Conservation (phyloP, 2,888 invertebrate genomes). For the Lapara coniferarum region DNA sequence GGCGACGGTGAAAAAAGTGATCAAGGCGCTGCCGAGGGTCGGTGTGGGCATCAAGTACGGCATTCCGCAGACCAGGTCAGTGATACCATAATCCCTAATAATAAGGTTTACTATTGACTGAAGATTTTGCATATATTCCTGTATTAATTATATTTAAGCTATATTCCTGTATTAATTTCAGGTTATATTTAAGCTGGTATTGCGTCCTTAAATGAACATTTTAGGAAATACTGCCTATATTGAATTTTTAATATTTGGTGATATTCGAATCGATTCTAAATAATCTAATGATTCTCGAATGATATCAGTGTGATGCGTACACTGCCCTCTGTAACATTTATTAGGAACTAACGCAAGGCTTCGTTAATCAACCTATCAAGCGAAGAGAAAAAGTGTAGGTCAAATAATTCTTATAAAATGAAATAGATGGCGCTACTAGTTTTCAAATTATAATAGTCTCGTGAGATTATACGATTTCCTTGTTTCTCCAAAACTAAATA, state of each 20-base stretch:
- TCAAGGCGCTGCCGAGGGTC: conserved; percentile 97
- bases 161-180: no score
- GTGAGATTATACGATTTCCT: conserved; percentile 16
- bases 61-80: conserved; percentile 97
- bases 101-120: no score
- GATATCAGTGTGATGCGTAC: neutral
- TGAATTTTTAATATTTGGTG: no score
- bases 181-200: no score
- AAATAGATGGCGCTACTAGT: conserved; percentile 45
- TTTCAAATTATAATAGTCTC: neutral
- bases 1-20: conserved; percentile 98
- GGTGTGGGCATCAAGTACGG: conserved; percentile 99
- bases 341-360: conserved; percentile 42
- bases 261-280: no score
- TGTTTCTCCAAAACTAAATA: no score
- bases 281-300: no score
- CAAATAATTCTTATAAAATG: conserved; percentile 12
- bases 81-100: conserved; percentile 29
- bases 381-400: conserved; percentile 28
- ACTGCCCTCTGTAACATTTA: conserved; percentile 48
- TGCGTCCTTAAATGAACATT: no score
- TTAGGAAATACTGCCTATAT: no score
- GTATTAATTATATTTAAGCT: no score
- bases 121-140: no score
- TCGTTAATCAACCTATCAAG: neutral